Percentiles rank a stretch among this genome's conserved stretches.
These are phyloP conservation scores for Pelodiscus sinensis DNA, from an alignment of 2,113 vertebrate genomes.

Conservation along the genomic window DNA sequence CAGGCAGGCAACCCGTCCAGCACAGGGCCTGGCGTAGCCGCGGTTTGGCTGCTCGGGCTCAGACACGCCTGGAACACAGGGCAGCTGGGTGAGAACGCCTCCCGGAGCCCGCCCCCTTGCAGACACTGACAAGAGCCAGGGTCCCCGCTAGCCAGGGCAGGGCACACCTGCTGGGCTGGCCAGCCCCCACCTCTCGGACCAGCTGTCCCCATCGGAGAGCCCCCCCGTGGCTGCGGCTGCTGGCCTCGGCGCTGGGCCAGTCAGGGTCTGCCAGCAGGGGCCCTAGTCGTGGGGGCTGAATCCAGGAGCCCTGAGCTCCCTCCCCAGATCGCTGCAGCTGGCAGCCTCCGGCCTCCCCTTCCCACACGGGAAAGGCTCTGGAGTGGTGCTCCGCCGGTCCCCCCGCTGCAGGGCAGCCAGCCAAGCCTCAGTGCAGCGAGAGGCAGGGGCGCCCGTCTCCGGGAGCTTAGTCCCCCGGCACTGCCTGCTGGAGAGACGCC, in stretches of 20 bases:
- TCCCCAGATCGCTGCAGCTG: background rate
- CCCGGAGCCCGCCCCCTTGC: background rate
- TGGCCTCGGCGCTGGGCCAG: no score
- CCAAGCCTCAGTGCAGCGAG: background rate
- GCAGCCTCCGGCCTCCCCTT: background rate
- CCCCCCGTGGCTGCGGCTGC: background rate
- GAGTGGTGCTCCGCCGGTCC: background rate
- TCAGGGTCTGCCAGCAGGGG: no score
- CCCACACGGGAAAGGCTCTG: no score
- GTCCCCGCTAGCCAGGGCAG: background rate
- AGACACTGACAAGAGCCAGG: background rate
- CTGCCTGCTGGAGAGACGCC: background rate
- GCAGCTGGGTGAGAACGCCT: background rate
- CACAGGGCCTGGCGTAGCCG: rapidly evolving
- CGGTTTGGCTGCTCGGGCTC: background rate
- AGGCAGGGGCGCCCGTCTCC: background rate
- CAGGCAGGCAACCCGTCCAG: background rate
- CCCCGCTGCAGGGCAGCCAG: background rate
- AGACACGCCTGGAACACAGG: background rate
- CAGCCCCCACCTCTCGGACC: no score
- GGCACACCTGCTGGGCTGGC: background rate
- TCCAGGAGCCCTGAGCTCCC: background rate
- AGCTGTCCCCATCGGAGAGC: background rate
- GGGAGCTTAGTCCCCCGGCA: background rate
- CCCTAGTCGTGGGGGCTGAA: background rate